Percentiles rank a stretch among this genome's conserved stretches.
Conservation (phyloP, 2,888 invertebrate genomes). For the Agriotes lineatus region DNA sequence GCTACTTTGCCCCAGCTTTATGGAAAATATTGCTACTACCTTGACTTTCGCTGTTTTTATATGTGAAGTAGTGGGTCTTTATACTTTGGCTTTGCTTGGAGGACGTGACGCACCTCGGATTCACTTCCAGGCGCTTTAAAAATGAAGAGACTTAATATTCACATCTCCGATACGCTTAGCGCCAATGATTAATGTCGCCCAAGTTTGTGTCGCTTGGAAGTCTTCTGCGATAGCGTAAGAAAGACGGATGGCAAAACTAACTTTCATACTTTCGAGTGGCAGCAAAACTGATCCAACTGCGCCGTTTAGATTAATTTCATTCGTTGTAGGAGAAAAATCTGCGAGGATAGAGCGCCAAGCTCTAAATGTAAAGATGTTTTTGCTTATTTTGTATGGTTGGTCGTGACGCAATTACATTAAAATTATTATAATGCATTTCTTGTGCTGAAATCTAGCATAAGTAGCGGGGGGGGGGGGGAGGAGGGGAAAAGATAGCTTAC, state of each 20-base stretch:
- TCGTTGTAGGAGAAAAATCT: background rate
- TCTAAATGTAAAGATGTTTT: background rate
- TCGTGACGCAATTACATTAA: too few species aligned
- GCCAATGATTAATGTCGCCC: conserved; percentile 11
- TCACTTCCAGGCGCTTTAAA: background rate
- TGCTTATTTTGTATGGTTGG: too few species aligned
- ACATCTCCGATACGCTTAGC: conserved; percentile 7
- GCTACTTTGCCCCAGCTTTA: background rate
- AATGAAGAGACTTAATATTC: conserved; percentile 16
- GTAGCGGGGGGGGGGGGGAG: too few species aligned
- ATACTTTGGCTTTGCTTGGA: background rate
- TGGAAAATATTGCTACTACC: background rate
- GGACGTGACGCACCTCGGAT: background rate
- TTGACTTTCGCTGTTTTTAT: background rate
- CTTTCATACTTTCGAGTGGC: background rate
- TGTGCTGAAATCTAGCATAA: too few species aligned
- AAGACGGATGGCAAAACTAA: conserved; percentile 9
- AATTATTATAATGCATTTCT: too few species aligned
- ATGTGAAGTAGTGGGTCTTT: background rate
- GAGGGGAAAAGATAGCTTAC: too few species aligned
- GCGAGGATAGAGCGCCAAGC: background rate
- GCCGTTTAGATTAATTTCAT: background rate
- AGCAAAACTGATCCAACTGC: background rate
- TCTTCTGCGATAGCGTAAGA: background rate
- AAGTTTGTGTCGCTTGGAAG: background rate